phyloP scores from a whole-genome alignment of 2,888 invertebrate species.

The Acleris holmiana region DNA sequence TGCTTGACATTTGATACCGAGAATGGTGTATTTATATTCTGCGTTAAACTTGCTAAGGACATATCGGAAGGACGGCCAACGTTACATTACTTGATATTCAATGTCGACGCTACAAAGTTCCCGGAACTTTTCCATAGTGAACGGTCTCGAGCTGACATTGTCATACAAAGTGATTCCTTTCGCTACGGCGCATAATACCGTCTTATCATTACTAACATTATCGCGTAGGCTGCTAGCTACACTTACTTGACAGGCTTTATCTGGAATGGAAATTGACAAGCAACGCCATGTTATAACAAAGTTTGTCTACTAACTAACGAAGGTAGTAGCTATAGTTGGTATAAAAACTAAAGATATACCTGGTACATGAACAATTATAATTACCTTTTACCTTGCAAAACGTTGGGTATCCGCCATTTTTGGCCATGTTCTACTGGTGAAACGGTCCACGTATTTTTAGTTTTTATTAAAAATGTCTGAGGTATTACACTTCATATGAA shows the following conservation, averaged over 20 bases:
- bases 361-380: too few relatives aligned
- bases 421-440: too few relatives aligned
- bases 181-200: not conserved
- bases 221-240: not conserved
- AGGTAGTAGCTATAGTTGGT: too few relatives aligned
- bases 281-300: not conserved
- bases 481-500: too few relatives aligned
- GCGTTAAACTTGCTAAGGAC: slow-evolving; percentile 27
- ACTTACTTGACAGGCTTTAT: not conserved
- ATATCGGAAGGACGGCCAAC: slow-evolving; percentile 59
- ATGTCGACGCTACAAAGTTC: slow-evolving; percentile 60
- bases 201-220: not conserved
- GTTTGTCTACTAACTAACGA: too few relatives aligned
- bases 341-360: too few relatives aligned
- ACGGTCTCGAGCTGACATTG: slow-evolving; percentile 42
- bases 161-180: slow-evolving; percentile 52
- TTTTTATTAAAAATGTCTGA: too few relatives aligned
- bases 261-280: not conserved
- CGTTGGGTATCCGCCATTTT: too few relatives aligned
- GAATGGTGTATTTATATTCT: slow-evolving; percentile 23
- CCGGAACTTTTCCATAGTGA: slow-evolving; percentile 63
- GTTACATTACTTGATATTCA: slow-evolving; percentile 70
- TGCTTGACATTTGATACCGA: slow-evolving; percentile 12
- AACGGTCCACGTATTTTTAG: too few relatives aligned
- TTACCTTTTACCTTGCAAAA: too few relatives aligned